Conservation (phyloP, 2,888 invertebrate genomes). For the Kryphioiulus occultus region DNA sequence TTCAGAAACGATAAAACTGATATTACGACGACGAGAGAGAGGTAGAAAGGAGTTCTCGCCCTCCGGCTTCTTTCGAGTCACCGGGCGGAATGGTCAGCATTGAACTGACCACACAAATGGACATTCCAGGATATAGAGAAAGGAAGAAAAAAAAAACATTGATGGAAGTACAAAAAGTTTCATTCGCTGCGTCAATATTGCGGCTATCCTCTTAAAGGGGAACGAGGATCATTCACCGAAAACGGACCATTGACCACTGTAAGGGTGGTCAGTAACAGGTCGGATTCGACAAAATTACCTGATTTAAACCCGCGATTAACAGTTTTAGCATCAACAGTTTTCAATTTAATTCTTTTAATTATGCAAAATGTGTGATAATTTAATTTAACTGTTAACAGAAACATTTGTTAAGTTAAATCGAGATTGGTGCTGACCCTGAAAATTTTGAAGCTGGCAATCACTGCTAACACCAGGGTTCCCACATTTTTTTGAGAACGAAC, state of each 20-base stretch:
- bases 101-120: slow-evolving; percentile 23
- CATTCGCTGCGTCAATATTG: slow-evolving; percentile 16
- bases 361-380: too few species aligned
- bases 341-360: too few species aligned
- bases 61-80: not conserved
- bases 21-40: not conserved
- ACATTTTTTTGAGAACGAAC: too few species aligned
- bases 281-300: too few species aligned
- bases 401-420: too few species aligned
- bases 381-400: too few species aligned
- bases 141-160: not conserved
- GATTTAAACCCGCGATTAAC: too few species aligned
- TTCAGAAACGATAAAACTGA: slow-evolving; percentile 23
- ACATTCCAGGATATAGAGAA: not conserved
- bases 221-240: not conserved
- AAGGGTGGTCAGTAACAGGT: too few species aligned
- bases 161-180: slow-evolving; percentile 23
- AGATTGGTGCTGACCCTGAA: too few species aligned
- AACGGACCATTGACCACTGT: not conserved
- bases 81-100: not conserved
- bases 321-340: too few species aligned
- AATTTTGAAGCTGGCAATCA: too few species aligned
- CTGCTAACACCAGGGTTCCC: too few species aligned
- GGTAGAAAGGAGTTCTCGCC: not conserved
- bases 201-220: not conserved